These are phyloP conservation scores for Nipponia nippon DNA, from an alignment of 2,113 vertebrate species.

Conservation along the genomic window DNA sequence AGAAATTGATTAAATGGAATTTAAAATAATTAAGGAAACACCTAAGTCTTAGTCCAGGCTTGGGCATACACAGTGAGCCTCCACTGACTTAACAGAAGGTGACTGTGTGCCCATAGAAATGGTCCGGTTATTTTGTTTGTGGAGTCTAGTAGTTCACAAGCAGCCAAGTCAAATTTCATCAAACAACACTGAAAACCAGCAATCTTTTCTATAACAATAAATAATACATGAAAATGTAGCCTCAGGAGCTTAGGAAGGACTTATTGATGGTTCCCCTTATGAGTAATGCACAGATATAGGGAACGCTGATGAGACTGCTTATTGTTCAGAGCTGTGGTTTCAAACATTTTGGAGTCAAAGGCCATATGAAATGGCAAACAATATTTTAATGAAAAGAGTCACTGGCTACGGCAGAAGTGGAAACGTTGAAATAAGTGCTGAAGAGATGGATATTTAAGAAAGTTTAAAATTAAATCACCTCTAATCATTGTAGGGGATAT, in stretches of 20 bases:
- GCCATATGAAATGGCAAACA: neutral
- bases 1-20: neutral
- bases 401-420: neutral
- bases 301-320: neutral
- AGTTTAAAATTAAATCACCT: neutral
- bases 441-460: neutral
- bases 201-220: slow-evolving; percentile 18
- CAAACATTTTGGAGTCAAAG: neutral
- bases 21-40: neutral
- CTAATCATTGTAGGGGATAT: neutral
- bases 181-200: neutral
- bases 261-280: slow-evolving; percentile 29
- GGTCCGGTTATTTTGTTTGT: neutral
- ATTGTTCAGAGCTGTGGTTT: neutral
- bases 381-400: neutral
- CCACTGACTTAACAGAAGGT: neutral
- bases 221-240: slow-evolving; percentile 29
- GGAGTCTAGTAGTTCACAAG: neutral
- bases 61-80: neutral
- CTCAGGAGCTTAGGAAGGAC: slow-evolving; percentile 17
- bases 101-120: neutral
- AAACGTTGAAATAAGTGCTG: neutral
- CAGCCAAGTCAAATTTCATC: slow-evolving; percentile 18
- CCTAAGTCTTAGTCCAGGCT: neutral
- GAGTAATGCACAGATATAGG: neutral